Evolutionary conservation across 2,888 invertebrate genomes (phyloP).

Genomic region (Sinopyrophorus schimmeli): DNA sequence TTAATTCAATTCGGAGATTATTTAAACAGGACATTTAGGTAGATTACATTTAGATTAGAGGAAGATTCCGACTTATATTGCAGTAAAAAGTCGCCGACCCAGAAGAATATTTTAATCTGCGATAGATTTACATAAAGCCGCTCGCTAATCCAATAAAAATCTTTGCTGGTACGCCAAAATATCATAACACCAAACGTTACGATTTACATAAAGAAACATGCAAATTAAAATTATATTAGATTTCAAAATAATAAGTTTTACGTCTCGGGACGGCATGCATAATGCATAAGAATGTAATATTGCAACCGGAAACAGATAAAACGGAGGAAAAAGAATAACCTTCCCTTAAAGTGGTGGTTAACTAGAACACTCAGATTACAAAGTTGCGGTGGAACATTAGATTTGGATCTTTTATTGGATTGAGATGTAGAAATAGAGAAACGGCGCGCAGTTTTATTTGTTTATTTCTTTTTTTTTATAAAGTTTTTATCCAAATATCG

Average conservation of each 20-base stretch:
- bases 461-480: conserved; percentile 24
- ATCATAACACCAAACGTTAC: conserved; percentile 8
- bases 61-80: no score
- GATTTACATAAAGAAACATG: conserved; percentile 16
- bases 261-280: conserved; percentile 20
- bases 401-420: conserved; percentile 28
- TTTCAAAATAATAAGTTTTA: conserved; percentile 23
- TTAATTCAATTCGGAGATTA: no score
- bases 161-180: conserved; percentile 5
- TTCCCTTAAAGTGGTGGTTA: conserved; percentile 26
- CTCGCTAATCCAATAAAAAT: conserved; percentile 15
- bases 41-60: no score
- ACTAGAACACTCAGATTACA: conserved; percentile 27
- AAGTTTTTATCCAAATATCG: no score
- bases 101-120: no score
- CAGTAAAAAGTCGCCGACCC: no score
- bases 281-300: conserved; percentile 29
- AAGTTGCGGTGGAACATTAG: conserved; percentile 26
- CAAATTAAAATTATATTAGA: conserved; percentile 25
- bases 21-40: no score
- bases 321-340: conserved; percentile 16
- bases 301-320: conserved; percentile 28
- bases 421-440: conserved; percentile 26
- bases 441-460: conserved; percentile 23
- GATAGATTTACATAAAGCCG: conserved; percentile 17